Percentiles rank a stretch among this genome's conserved stretches.
phyloP scores from a whole-genome alignment of 2,888 invertebrate species.

The Portevinia maculata region DNA sequence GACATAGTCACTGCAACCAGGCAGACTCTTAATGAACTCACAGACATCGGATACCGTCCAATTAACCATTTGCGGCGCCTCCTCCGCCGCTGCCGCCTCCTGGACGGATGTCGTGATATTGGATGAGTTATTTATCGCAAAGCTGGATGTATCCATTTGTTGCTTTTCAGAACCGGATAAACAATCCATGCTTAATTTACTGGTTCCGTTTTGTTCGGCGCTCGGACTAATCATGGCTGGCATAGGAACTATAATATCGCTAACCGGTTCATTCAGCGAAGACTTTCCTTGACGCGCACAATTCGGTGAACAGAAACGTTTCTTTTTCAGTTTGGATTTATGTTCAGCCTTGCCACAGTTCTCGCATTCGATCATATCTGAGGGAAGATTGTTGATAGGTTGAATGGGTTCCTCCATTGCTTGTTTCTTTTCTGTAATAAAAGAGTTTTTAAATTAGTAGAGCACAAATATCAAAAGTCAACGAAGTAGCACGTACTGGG shows the following conservation, averaged over 20 bases:
- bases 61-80: conserved; percentile 80
- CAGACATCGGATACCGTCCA: conserved; percentile 92
- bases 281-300: conserved; percentile 85
- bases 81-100: conserved; percentile 70
- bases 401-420: conserved; percentile 77
- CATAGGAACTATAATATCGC: conserved; percentile 42
- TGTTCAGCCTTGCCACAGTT: conserved; percentile 88
- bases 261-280: conserved; percentile 73
- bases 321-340: conserved; percentile 88
- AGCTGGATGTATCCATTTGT: conserved; percentile 46
- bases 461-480: conserved; percentile 19
- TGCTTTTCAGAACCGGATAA: conserved; percentile 34
- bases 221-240: conserved; percentile 48
- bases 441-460: conserved; percentile 22
- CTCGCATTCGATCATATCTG: conserved; percentile 85
- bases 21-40: conserved; percentile 93
- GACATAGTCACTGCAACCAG: conserved; percentile 95
- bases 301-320: conserved; percentile 89
- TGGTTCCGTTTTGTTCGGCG: conserved; percentile 34
- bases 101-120: conserved; percentile 36
- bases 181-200: conserved; percentile 39
- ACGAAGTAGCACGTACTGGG: conserved; percentile 86
- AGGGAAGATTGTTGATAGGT: conserved; percentile 67
- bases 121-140: conserved; percentile 20
- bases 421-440: conserved; percentile 79